Evolutionary conservation across 2,888 invertebrate species (phyloP).

Genomic region (Hetaerina titia): DNA sequence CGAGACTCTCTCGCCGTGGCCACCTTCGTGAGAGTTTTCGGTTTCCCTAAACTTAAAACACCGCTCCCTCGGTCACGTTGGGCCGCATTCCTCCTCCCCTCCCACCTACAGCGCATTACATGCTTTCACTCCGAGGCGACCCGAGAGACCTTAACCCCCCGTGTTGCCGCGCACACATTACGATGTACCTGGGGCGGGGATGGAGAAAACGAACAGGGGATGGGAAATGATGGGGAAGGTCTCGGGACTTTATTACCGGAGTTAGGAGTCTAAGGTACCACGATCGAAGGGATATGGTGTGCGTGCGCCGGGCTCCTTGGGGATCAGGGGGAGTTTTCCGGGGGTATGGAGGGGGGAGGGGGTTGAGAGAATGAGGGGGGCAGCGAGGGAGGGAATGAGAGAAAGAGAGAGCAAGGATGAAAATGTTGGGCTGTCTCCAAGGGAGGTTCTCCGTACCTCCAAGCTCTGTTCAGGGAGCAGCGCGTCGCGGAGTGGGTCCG

Average conservation of each 20-base stretch:
- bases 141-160: neutral
- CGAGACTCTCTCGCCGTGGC: neutral
- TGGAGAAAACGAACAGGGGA: neutral
- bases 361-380: neutral
- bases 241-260: neutral
- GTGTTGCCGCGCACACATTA: neutral
- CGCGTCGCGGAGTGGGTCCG: neutral
- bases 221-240: neutral
- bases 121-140: neutral
- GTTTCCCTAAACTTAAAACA: neutral
- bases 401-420: too few relatives aligned
- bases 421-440: too few relatives aligned
- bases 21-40: neutral
- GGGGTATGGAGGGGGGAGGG: neutral
- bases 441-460: neutral
- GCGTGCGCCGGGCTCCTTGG: neutral
- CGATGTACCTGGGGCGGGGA: neutral
- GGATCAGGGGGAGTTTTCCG: neutral
- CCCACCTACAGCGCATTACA: neutral
- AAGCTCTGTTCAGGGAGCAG: neutral
- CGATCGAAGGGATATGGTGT: neutral
- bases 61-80: neutral
- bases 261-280: neutral
- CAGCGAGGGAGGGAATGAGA: neutral
- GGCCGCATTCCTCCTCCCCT: neutral